phyloP scores from a whole-genome alignment of 1,140 invertebrate genomes.

The Agraylea sexmaculata region DNA sequence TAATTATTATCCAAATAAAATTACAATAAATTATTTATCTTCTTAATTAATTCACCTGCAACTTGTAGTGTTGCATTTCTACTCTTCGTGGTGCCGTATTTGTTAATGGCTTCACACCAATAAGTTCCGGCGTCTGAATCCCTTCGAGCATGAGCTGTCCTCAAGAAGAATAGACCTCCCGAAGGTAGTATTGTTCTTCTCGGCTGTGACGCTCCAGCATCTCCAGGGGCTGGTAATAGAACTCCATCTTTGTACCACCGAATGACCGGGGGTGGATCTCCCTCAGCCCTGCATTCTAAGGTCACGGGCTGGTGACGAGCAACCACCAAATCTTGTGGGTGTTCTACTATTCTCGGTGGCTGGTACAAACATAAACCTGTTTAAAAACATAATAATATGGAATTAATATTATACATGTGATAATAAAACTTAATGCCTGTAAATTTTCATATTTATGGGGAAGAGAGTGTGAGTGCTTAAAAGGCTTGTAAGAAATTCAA shows the following conservation, averaged over 20 bases:
- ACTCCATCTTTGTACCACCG: conserved; percentile 66
- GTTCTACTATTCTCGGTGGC: conserved; percentile 69
- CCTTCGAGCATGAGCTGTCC: conserved; percentile 55
- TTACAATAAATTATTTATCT: too few species aligned
- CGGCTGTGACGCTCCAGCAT: conserved; percentile 29
- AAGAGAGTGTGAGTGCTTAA: too few species aligned
- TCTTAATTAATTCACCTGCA: conserved; percentile 68
- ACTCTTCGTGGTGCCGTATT: conserved; percentile 63
- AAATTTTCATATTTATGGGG: too few species aligned
- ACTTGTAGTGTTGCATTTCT: conserved; percentile 76
- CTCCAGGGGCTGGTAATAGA: conserved; percentile 22
- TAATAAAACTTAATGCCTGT: too few species aligned
- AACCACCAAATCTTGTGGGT: conserved; percentile 71
- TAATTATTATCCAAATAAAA: too few species aligned
- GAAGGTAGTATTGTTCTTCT: conserved; percentile 57
- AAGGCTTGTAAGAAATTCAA: too few species aligned
- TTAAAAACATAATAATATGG: conserved; percentile 5
- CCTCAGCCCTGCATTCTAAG: conserved; percentile 61
- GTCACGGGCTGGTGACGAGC: conserved; percentile 71
- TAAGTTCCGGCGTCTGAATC: conserved; percentile 74
- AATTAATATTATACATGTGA: too few species aligned
- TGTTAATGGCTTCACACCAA: conserved; percentile 80
- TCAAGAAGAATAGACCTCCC: conserved; percentile 74
- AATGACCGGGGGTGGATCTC: conserved; percentile 57
- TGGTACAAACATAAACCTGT: conserved; percentile 12